phyloP scores from a whole-genome alignment of 2,888 invertebrate genomes.

The Eupsilia transversa region DNA sequence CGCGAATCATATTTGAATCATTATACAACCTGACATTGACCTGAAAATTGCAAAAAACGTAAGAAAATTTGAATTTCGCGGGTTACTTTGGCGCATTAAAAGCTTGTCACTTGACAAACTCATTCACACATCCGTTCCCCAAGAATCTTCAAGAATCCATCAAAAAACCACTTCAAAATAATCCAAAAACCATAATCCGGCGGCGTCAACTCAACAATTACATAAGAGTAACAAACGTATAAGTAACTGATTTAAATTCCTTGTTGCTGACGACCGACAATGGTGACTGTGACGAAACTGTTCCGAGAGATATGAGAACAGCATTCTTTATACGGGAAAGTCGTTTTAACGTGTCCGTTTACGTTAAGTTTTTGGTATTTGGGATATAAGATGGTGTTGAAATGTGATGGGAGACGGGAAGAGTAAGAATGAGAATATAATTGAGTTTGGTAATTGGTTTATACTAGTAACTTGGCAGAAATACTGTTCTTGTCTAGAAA shows the following conservation, averaged over 20 bases:
- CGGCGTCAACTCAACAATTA: constrained; percentile 51
- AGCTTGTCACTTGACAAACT: neutral
- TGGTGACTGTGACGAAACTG: constrained; percentile 56
- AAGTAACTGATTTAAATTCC: constrained; percentile 68
- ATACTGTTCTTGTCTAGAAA: neutral
- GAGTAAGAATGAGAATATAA: neutral
- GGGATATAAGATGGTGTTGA: constrained; percentile 21
- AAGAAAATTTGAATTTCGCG: too few species aligned
- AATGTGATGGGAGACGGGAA: neutral
- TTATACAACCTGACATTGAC: too few species aligned
- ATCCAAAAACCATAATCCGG: constrained; percentile 16
- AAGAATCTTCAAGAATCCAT: neutral
- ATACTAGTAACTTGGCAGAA: too few species aligned
- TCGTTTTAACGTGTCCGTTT: constrained; percentile 32
- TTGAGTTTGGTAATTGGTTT: neutral
- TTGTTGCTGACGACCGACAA: constrained; percentile 54
- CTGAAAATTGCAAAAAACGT: too few species aligned
- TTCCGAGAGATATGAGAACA: constrained; percentile 58
- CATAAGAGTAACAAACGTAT: constrained; percentile 57
- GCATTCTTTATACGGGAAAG: constrained; percentile 68
- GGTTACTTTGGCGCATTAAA: too few species aligned
- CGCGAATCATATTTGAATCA: too few species aligned
- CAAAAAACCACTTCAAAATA: neutral
- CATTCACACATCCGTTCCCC: neutral
- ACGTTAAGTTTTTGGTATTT: constrained; percentile 20